Evolutionary conservation across 2,888 invertebrate species (phyloP), one percentile per base, ranked within the genome.

Genomic region (Meteorus colon): DNA sequence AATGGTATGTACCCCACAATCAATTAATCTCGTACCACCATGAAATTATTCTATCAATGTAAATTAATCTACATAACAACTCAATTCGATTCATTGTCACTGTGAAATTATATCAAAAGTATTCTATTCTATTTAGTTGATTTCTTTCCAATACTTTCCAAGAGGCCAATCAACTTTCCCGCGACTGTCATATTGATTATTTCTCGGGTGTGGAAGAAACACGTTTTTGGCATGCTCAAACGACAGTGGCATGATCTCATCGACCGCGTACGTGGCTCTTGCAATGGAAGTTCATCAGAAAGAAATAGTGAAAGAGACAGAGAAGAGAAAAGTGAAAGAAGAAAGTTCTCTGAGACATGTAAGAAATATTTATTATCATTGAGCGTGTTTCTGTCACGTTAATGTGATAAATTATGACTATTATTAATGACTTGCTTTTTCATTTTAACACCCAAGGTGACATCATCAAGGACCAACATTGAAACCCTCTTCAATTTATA

Each of bases 21-120:
- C 45, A 55, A 60, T 69, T 45, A 45, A 62, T 48, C 48, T 37
- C 24, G 45, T 51, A 45, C 48, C 31, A 74, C n/a, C 34, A 31
- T 48, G 24, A 48, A 62, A 60, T 34, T 69, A 59, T 74, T 63
- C 24, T 55, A 48, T 19, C 19, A 59, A 59, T 59, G 5, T 12
- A 2, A 19, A 65, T 65, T 19, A 37, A 41, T 55, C 10, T 8
- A 55, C 34, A 29, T 73, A 31, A 73, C 48, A 51, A 37, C 65
- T 66, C 66, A 66, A 73, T 73, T 34, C 4, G 24, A 5, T 10
- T 51, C 55, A 69, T 51, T 31, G 1, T 34, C 29, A 59, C 37
- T 5, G 16, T 19, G n/a, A 29, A n/a, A 68, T 29, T 29, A n/a
- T 31, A 27, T 31, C 8, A 51, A 51, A 16, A 45, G 14, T 27